These are phyloP conservation scores for Nudaria mundana DNA, from an alignment of 2,888 invertebrate species.

Conservation along the genomic window DNA sequence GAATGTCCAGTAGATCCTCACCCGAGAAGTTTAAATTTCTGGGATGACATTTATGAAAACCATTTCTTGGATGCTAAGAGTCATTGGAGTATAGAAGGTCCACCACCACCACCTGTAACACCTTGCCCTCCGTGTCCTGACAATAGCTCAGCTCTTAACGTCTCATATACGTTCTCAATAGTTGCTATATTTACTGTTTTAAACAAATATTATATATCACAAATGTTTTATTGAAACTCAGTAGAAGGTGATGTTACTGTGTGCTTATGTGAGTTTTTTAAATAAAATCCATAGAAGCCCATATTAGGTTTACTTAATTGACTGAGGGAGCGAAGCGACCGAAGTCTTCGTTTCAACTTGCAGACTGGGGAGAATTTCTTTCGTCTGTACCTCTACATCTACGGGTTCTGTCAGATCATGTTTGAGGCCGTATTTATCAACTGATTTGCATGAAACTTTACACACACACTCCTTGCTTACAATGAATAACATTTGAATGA, in stretches of 20 bases:
- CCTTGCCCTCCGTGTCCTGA: neutral
- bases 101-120: neutral
- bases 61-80: slow-evolving; percentile 59
- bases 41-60: slow-evolving; percentile 55
- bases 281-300: slow-evolving; percentile 30
- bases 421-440: too few relatives aligned
- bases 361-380: too few relatives aligned
- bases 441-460: too few relatives aligned
- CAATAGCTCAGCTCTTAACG: slow-evolving; percentile 42
- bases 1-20: slow-evolving; percentile 46
- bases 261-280: slow-evolving; percentile 29
- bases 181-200: slow-evolving; percentile 48
- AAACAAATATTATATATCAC: slow-evolving; percentile 44
- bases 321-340: too few relatives aligned
- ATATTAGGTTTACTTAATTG: neutral
- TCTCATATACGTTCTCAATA: slow-evolving; percentile 56
- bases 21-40: slow-evolving; percentile 44
- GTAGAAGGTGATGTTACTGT: slow-evolving; percentile 33
- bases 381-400: too few relatives aligned
- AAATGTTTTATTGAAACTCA: slow-evolving; percentile 43
- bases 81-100: slow-evolving; percentile 44
- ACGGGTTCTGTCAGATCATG: too few relatives aligned
- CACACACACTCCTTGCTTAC: too few relatives aligned
- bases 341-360: too few relatives aligned
- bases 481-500: too few relatives aligned